These are phyloP conservation scores for Eupeodes luniger DNA, from an alignment of 2,888 invertebrate species.

Conservation along the genomic window DNA sequence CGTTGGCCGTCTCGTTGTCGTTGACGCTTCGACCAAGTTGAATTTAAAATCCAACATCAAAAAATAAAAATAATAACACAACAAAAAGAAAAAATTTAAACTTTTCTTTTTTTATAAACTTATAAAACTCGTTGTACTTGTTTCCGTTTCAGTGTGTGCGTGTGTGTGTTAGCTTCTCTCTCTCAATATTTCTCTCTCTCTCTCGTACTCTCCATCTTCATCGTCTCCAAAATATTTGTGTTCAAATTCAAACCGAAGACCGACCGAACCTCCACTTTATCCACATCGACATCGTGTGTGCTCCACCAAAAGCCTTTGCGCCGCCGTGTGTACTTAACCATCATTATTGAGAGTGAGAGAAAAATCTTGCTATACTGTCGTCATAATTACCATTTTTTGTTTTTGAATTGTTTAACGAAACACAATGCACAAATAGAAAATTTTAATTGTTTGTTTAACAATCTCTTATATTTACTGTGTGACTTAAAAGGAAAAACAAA, in stretches of 20 bases:
- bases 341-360: conserved; percentile 67
- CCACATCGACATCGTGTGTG: conserved; percentile 39
- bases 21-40: conserved; percentile 44
- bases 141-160: conserved; percentile 65
- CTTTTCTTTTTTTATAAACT: conserved; percentile 38
- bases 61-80: conserved; percentile 40
- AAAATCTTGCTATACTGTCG: conserved; percentile 59
- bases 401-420: conserved; percentile 40
- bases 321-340: conserved; percentile 70
- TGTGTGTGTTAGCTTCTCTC: conserved; percentile 70
- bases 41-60: conserved; percentile 43
- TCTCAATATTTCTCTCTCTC: conserved; percentile 39
- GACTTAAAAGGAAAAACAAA: conserved; percentile 33
- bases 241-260: too few relatives aligned
- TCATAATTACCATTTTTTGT: conserved; percentile 43
- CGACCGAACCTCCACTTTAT: conserved; percentile 27
- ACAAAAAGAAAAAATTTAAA: conserved; percentile 34
- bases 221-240: conserved; percentile 38
- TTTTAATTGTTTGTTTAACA: conserved; percentile 67
- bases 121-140: conserved; percentile 75
- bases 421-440: conserved; percentile 72
- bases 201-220: conserved; percentile 51
- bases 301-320: conserved; percentile 68
- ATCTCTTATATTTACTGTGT: conserved; percentile 56
- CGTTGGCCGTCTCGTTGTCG: conserved; percentile 45